These are phyloP conservation scores for Brachymystax lenok DNA, from an alignment of 2,797 vertebrate genomes.

Conservation along the genomic window DNA sequence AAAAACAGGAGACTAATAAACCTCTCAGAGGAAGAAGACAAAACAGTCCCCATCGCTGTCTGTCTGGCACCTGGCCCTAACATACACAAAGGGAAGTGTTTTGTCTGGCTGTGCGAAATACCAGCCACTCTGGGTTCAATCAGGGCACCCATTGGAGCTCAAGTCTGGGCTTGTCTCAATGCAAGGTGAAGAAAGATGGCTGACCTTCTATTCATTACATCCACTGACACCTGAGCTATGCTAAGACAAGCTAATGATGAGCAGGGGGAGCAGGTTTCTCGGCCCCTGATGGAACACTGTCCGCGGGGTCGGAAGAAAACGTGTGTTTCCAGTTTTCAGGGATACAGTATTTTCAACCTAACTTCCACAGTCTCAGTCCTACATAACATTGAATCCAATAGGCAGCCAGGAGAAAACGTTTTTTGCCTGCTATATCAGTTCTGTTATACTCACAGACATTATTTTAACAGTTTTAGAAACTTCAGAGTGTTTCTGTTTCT, in stretches of 20 bases:
- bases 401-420: no score
- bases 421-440: no score
- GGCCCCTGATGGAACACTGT: constrained; percentile 11
- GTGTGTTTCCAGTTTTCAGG: no score
- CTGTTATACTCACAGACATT: no score
- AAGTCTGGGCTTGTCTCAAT: constrained; percentile 42
- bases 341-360: no score
- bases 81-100: constrained; percentile 65
- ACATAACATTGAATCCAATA: no score
- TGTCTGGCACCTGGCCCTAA: constrained; percentile 45
- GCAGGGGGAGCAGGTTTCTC: constrained; percentile 38
- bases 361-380: no score
- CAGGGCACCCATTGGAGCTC: constrained; percentile 16
- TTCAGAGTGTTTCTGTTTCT: no score
- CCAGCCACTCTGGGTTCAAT: constrained; percentile 46
- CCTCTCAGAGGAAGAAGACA: neutral
- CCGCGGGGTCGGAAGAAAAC: no score
- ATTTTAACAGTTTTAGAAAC: no score
- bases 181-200: constrained; percentile 50
- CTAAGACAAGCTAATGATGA: constrained; percentile 27
- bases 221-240: constrained; percentile 28
- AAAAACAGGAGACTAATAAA: constrained; percentile 41
- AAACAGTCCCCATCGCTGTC: constrained; percentile 32
- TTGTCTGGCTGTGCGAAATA: constrained; percentile 57
- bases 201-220: constrained; percentile 55